Base-by-base conservation (phyloP, 2,888 invertebrate genomes). In the Brachyopa scutellaris region DNA sequence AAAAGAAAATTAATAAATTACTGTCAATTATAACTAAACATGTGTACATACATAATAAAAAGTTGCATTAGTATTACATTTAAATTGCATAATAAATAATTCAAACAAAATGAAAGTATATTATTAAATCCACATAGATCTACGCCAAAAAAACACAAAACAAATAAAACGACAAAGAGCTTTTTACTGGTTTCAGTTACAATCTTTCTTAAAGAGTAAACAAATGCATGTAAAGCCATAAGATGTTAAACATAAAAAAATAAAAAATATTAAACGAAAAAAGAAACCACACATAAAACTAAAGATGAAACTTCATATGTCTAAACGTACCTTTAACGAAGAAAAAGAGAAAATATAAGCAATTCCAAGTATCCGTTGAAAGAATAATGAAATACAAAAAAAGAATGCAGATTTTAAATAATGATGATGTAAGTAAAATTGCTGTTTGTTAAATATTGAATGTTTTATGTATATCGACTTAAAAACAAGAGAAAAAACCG, bases 141-240 rank as follows among this genome's bases (percentile, higher is more conserved):
- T 33, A 74, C 57, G 57, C 17, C 23, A 40, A n/a, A n/a, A 26
- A 26, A 5, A 61, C 17, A 40, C 7, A 49, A 67, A 26, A 55
- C 61, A 76, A 70, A 70, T 7, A 62, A 66, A 77, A 47, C 23
- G 23, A 76, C 70, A 72, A 64, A 59, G 77, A 77, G 77, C 77
- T 77, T 83, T 83, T 83, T 83, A 77, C 72, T 77, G 82, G 82
- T 83, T 83, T 83, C 82, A 83, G 82, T 83, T 83, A 77, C 72
- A 72, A 57, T 76, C 70, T 82, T 55, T 47, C 55, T 26, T 19
- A 73, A 57, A 59, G 66, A 59, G 66, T 51, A 40, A 53, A 66
- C 23, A 49, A 49, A 19, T 64, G 57, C 51, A 76, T 59, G 51
- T 64, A 26, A 51, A 55, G 49, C 33, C 77, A 83, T 31, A 66